Conservation (phyloP, 2,797 vertebrate species). For the Poeciliopsis presidionis region DNA sequence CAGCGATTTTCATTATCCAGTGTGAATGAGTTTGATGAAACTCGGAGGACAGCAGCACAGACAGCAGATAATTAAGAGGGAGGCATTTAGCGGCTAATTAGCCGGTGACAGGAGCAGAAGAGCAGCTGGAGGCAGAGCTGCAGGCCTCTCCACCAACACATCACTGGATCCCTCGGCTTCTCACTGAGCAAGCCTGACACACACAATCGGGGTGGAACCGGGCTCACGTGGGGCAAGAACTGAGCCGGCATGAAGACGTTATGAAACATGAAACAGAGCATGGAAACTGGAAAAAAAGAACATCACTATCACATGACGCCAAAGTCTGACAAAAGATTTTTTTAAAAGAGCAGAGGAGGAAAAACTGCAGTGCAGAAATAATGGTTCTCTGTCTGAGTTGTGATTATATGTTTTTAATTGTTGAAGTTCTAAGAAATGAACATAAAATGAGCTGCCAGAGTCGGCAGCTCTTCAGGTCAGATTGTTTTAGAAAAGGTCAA, state of each 20-base stretch:
- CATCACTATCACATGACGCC: not conserved
- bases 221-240: not conserved
- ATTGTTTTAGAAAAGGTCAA: conserved; percentile 16
- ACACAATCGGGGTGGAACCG: not conserved
- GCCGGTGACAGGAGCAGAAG: conserved; percentile 34
- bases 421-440: conserved; percentile 17
- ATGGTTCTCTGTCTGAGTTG: not conserved
- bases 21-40: conserved; percentile 60
- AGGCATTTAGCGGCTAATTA: conserved; percentile 63
- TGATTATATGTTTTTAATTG: conserved; percentile 14
- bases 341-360: not conserved
- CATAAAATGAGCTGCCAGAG: not conserved
- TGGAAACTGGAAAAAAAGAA: not conserved
- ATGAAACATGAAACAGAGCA: not conserved
- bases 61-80: conserved; percentile 65
- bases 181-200: conserved; percentile 3
- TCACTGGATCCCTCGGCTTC: conserved; percentile 16
- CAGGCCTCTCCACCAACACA: conserved; percentile 22
- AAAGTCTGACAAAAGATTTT: not conserved
- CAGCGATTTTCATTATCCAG: conserved; percentile 53
- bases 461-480: not conserved
- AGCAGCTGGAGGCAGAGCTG: conserved; percentile 38
- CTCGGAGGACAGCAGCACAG: conserved; percentile 55
- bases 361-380: not conserved
- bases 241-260: not conserved